These are phyloP conservation scores for Notamacropus eugenii DNA, from an alignment of 2,797 vertebrate genomes.

Conservation along the genomic window DNA sequence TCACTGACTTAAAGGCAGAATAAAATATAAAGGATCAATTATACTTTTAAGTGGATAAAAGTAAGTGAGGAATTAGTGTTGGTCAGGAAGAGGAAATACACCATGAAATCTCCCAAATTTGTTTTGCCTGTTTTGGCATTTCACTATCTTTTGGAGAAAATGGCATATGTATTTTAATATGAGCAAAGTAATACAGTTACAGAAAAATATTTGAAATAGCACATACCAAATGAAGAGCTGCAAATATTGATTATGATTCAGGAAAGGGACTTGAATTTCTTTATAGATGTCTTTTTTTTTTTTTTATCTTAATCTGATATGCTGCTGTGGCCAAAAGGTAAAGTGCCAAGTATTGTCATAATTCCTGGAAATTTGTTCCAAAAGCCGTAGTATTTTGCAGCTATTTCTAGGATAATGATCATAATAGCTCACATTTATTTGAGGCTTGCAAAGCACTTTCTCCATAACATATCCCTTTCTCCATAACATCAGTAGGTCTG, in stretches of 20 bases:
- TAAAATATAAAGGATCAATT: not conserved
- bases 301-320: not conserved
- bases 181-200: not conserved
- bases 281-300: not conserved
- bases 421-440: not conserved
- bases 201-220: not conserved
- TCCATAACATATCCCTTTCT: not conserved
- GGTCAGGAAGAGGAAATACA: not conserved
- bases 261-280: not conserved
- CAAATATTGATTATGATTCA: not conserved
- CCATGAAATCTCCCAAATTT: not conserved
- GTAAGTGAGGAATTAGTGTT: not conserved
- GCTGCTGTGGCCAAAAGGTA: not conserved
- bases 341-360: not conserved
- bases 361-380: not conserved
- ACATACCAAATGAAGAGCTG: not conserved
- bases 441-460: not conserved
- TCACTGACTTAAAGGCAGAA: not conserved
- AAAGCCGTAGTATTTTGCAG: not conserved
- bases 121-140: not conserved
- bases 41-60: not conserved
- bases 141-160: not conserved
- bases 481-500: not conserved
- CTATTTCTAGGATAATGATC: not conserved
- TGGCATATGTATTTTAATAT: not conserved